Base-by-base conservation (phyloP, 2,888 invertebrate genomes). In the Danaus chrysippus region DNA sequence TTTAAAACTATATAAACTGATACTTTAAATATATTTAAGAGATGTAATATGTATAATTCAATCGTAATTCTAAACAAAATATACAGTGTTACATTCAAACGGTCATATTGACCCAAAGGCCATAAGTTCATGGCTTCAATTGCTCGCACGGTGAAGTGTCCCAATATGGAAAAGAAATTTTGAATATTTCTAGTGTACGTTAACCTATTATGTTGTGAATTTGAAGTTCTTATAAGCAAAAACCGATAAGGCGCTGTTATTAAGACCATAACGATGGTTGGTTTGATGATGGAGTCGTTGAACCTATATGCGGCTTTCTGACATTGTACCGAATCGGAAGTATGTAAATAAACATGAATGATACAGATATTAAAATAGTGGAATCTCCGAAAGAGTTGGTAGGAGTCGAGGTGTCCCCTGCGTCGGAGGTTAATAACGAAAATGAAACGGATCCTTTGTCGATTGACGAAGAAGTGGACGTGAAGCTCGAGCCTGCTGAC, bases 291-390 rank as follows among this genome's bases (percentile, higher is more conserved):
- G 72, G 74, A 83, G 86, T 86, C 87, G 82, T 76, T 84, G 84
- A 86, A 86, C 84, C 77, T 82, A 71, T 70, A 73, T 78, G 80
- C 86, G 82, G 86, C 84, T 79, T 87, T 83, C 82, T 85, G 84
- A 85, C 81, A 77, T 82, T 83, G 86, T 85, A 85, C 80, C 78
- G 81, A 79, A 75, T 84, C 82, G 82, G 79, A 90, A 91, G 84
- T 87, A 91, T 91, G 90, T 90, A 88, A 89, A 89, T 90, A 90
- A 91, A 88, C 88, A 91, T 91, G 90, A 90, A 90, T 83, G 89
- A 89, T 87, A 84, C 84, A 84, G 86, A 81, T 76, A 81, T 86
- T 74, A 89, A 89, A 83, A 81, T 82, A 83, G 84, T 82, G 77
- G 89, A 87, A 81, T 82, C 86, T 77, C 83, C 81, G 69, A 87